A percentile compares a stretch with the other conserved stretches of the same genome.
These are phyloP conservation scores for Odontesthes bonariensis DNA, from an alignment of 2,113 vertebrate genomes.

Conservation along the genomic window DNA sequence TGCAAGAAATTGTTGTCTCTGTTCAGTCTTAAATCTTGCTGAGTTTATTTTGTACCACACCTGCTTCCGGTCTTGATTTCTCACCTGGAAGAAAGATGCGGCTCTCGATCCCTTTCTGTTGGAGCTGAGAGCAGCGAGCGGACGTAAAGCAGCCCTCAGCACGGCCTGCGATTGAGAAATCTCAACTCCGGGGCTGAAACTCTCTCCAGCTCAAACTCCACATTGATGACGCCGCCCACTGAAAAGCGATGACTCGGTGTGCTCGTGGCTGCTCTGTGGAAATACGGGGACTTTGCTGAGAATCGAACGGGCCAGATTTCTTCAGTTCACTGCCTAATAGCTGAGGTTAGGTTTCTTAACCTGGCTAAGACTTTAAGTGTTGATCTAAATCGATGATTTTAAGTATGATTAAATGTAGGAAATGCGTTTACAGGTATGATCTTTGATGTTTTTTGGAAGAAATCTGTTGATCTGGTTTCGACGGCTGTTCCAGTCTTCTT, in stretches of 20 bases:
- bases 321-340: constrained; percentile 43
- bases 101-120: neutral
- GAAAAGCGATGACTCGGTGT: constrained; percentile 24
- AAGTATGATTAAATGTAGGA: constrained; percentile 64
- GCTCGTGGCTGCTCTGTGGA: constrained; percentile 16
- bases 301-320: constrained; percentile 39
- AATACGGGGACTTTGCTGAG: constrained; percentile 17
- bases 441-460: constrained; percentile 23
- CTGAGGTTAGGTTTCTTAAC: constrained; percentile 46
- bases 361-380: constrained; percentile 30
- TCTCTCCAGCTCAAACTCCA: constrained; percentile 20
- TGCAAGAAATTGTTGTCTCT: constrained; percentile 3
- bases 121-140: neutral
- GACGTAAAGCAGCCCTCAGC: neutral
- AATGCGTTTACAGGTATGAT: constrained; percentile 61
- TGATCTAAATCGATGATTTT: constrained; percentile 52
- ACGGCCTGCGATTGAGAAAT: constrained; percentile 7
- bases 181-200: constrained; percentile 31
- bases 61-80: constrained; percentile 11
- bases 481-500: constrained; percentile 41
- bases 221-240: constrained; percentile 12
- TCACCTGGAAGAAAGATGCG: neutral
- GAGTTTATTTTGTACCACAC: constrained; percentile 1
- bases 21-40: constrained; percentile 17
- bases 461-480: constrained; percentile 34